Evolutionary conservation across 1,140 invertebrate genomes (phyloP).

Genomic region (Drosophila micromelanica): DNA sequence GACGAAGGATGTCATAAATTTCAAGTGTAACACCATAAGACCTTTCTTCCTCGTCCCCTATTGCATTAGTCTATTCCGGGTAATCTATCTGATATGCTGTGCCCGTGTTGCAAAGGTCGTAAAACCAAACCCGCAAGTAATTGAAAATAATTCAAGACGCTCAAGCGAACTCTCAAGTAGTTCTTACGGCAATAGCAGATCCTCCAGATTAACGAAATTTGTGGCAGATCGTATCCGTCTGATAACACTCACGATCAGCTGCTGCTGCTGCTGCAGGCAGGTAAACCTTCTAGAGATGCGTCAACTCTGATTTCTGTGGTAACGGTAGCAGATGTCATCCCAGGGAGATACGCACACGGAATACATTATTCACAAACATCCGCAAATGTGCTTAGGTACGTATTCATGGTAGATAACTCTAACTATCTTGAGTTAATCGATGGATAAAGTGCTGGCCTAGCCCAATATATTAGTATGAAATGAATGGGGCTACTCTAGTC

Average conservation of each 20-base stretch:
- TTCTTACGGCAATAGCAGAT: constrained; percentile 39
- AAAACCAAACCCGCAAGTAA: constrained; percentile 69
- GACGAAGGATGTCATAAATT: constrained; percentile 79
- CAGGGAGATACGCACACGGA: background rate
- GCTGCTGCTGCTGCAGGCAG: constrained; percentile 9
- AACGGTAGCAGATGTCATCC: constrained; percentile 16
- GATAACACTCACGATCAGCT: constrained; percentile 40
- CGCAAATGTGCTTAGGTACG: too few relatives aligned
- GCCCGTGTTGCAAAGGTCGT: constrained; percentile 52
- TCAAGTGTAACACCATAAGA: constrained; percentile 77
- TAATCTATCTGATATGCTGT: constrained; percentile 46
- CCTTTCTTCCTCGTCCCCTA: constrained; percentile 25
- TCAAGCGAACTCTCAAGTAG: constrained; percentile 38
- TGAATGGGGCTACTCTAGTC: too few relatives aligned
- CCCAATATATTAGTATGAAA: too few relatives aligned
- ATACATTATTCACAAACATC: background rate
- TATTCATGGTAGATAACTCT: background rate
- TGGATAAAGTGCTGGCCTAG: too few relatives aligned
- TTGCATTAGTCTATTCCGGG: constrained; percentile 38
- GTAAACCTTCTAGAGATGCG: constrained; percentile 5
- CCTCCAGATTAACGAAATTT: constrained; percentile 18
- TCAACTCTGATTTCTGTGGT: constrained; percentile 1
- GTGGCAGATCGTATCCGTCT: constrained; percentile 33
- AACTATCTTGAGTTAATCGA: too few relatives aligned
- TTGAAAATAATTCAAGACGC: constrained; percentile 73